Evolutionary conservation across 1,140 invertebrate species (phyloP), one percentile per base, ranked within the genome.

Genomic region (Lepidurus packardi): DNA sequence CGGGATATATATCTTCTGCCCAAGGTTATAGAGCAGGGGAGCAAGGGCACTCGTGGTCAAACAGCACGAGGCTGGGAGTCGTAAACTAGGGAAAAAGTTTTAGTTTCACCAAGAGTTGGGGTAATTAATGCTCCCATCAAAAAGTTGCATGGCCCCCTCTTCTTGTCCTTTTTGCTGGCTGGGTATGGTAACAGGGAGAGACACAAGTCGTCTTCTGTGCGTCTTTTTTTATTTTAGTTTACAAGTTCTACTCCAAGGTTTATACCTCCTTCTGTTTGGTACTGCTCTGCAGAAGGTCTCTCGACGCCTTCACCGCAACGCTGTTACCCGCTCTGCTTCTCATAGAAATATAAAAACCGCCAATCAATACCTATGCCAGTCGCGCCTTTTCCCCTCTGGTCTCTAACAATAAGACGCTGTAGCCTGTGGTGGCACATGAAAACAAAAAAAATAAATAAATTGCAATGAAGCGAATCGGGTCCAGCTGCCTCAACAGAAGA

Each of bases 261-360:
- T 9, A 21, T 65, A 65, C 53, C 21, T 65, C 21, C 21, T 21
- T 65, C 16, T 65, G 16, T 13, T 65, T 21, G 16, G 16, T 65
- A 65, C 53, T 65, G 34, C 34, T 65, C 21, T 65, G 53, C 53
- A 65, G 45, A 47, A 47, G 45, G 4, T 47, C 45, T 47, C 45
- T 47, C 13, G 53, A 65, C 53, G 53, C 53, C 53, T 65, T 65
- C 53, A 65, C 53, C 53, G 53, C 53, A 65, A 65, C 21, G 53
- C 53, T 65, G 53, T 65, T 65, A 65, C 53, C 21, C 53, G 53
- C 53, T 65, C 53, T 65, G n/a, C 53, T 65, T 21, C 53, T 65
- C 53, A 65, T 65, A 65, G 53, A 65, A 65, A 65, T 65, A 65
- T 65, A 65, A 65, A 65, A 65, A 65, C 53, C 53, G n/a, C 53